Evolutionary conservation across 2,888 invertebrate species (phyloP).

Genomic region (Apoderus coryli): DNA sequence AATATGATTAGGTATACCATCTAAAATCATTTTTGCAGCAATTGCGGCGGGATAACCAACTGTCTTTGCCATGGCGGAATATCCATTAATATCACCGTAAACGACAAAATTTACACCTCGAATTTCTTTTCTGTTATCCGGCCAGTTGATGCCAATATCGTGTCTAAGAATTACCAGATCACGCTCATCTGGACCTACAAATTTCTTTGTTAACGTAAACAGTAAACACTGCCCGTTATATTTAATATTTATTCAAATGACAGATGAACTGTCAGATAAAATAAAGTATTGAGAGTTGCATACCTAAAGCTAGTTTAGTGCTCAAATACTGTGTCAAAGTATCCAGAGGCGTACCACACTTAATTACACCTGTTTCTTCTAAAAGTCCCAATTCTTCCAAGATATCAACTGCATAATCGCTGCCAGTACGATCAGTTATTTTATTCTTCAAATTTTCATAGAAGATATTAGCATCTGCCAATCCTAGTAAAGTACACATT

Average conservation of each 20-base stretch:
- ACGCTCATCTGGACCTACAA: conserved; percentile 60
- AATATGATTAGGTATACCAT: conserved; percentile 53
- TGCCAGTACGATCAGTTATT: conserved; percentile 65
- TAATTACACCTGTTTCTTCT: conserved; percentile 66
- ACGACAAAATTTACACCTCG: conserved; percentile 78
- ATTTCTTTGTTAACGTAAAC: neutral
- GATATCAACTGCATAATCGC: conserved; percentile 50
- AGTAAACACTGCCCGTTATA: neutral
- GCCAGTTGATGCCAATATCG: conserved; percentile 85
- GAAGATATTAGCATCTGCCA: conserved; percentile 76
- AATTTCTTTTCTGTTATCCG: conserved; percentile 67
- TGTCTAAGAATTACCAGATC: conserved; percentile 92
- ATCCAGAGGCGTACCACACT: conserved; percentile 77
- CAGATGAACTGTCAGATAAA: too few species aligned
- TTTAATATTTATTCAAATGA: neutral
- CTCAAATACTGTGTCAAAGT: conserved; percentile 83
- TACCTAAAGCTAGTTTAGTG: conserved; percentile 65
- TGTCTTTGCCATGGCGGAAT: conserved; percentile 93
- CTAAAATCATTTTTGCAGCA: conserved; percentile 93
- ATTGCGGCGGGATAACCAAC: conserved; percentile 92
- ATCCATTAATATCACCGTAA: conserved; percentile 66
- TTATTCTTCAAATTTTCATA: conserved; percentile 82
- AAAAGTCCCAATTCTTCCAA: conserved; percentile 81
- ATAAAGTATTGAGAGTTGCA: too few species aligned
- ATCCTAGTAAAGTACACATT: conserved; percentile 71